Evolutionary conservation across 2,797 vertebrate species (phyloP).

Genomic region (Ibycter americanus): DNA sequence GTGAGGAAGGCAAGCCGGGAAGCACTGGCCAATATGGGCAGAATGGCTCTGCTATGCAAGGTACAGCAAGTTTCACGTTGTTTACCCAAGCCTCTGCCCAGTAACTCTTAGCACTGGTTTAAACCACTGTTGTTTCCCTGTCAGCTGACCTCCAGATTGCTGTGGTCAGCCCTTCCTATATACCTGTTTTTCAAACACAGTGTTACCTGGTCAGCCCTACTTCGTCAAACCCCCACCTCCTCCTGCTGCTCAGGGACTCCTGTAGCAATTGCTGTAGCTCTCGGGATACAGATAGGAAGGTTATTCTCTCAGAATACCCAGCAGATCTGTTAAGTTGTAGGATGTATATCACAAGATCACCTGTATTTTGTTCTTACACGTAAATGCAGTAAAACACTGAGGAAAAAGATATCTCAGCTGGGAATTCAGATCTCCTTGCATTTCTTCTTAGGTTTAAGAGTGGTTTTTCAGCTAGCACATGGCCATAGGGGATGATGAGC

Average conservation of each 20-base stretch:
- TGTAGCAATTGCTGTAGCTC: neutral
- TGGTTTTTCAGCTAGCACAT: neutral
- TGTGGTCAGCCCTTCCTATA: neutral
- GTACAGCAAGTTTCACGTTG: neutral
- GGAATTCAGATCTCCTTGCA: neutral
- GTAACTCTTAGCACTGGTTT: neutral
- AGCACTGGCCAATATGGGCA: neutral
- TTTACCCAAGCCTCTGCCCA: neutral
- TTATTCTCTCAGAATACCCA: neutral
- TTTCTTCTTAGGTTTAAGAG: neutral
- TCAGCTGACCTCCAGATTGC: neutral
- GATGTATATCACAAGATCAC: neutral
- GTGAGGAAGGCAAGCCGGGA: neutral
- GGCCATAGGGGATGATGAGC: neutral
- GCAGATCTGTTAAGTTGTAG: neutral
- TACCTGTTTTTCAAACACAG: neutral
- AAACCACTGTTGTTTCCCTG: neutral
- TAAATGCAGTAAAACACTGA: neutral
- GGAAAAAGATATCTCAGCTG: neutral
- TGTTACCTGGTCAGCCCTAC: neutral
- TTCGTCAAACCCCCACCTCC: neutral
- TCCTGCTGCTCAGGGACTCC: neutral
- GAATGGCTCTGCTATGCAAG: neutral
- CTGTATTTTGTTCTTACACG: neutral
- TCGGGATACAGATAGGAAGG: neutral